Evolutionary conservation across 2,888 invertebrate species (phyloP), one percentile per base, ranked within the genome.

Genomic region (Stenurella melanura): DNA sequence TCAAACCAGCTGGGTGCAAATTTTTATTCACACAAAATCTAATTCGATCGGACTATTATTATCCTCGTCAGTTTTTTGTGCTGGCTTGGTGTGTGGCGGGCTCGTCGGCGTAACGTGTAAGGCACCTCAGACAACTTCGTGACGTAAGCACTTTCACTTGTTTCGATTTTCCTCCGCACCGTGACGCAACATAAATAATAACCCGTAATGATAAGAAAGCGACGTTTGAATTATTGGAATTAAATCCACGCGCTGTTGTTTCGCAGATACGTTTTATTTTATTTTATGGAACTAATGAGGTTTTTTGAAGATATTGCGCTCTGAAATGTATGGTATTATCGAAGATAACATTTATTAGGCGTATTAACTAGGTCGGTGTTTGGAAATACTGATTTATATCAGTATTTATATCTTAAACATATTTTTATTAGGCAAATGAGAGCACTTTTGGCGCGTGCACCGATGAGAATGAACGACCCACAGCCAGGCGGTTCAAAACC

Each of bases 61-160:
- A 34, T 34, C 30, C 26, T 34, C 9, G 0, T 34, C 30, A 42
- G 42, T 12, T 42, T 42, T 42, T 42, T 42, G 15, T 3, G 12
- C 11, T 12, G 11, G 1, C 2, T 42, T n/a, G 42, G 50, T n/a
- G 50, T 50, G 50, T n/a, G 50, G 50, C 15, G 1, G 50, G 6
- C n/a, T 50, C 50, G 50, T 50, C n/a, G 50, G 50, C 15, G 50
- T 50, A 15, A 50, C 69, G 58, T 69, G 69, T 19, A 57, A 69
- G 58, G 18, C 34, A 30, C 34, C 15, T 30, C 69, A 34, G 57
- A 57, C 64, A 17, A 18, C 64, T n/a, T 3, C 54, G 34, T 57
- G 69, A 69, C 69, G 69, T 69, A 69, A 69, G 58, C 57, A 57
- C 69, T 69, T 69, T 69, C 69, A 69, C 69, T 69, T 57, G 58